Evolutionary conservation across 2,797 vertebrate species (phyloP), one percentile per base, ranked within the genome.

Genomic region (Eulemur mongoz): DNA sequence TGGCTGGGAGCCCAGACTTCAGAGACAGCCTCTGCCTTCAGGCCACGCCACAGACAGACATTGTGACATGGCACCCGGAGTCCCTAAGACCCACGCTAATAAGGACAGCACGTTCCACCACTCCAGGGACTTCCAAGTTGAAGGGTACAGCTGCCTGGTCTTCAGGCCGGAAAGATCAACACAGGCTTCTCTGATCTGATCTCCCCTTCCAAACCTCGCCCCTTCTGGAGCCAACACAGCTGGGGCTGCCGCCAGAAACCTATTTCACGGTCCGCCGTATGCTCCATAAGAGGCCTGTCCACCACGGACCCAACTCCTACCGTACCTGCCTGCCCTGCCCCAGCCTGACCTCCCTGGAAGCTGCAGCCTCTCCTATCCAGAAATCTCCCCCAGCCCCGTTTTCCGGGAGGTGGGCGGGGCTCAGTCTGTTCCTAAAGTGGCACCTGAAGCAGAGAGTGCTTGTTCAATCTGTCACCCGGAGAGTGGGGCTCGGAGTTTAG

Each of bases 31-130:
- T 65, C 96, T 70, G 91, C 92, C 82, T 45, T 43, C 22, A 17
- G 84, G 45, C 93, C 79, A 15, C 45, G 91, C 84, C 30, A 30
- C 94, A 95, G 97, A 91, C 93, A 87, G 97, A 91, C 93, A 87
- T 17, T 22, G 84, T 48, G 61, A 97, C 92, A 83, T 35, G 85
- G 63, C 45, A 61, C 69, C 59, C 30, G 6, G 59, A 69, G 89
- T 1, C 61, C 72, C 93, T n/a, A 48, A 35, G 10, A 50, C 61
- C 88, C 59, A 43, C 38, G 45, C 7, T 3, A 95, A 97, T 94
- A 95, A 96, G 72, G 25, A 11, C 57, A 63, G 14, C 48, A 76
- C 40, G 59, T 54, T 76, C 67, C 40, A 78, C 30, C 48, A 10
- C 27, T 2, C 43, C 7, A 0, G 61, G 67, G 73, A 95, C 93